Evolutionary conservation across 2,888 invertebrate genomes (phyloP).

Genomic region (Uloborus plumipes): DNA sequence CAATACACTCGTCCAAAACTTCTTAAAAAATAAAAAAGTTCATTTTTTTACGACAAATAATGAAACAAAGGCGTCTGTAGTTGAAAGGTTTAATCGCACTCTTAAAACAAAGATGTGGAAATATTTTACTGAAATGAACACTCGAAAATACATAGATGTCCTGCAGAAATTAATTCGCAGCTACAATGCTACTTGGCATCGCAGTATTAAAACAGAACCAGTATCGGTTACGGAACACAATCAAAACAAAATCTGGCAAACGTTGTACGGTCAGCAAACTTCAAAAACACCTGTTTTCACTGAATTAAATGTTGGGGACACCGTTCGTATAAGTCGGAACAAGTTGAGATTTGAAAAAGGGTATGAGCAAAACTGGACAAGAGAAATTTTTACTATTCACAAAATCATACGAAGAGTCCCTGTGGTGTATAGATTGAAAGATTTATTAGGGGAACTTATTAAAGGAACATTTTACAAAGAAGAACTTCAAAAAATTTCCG

Average conservation of each 20-base stretch:
- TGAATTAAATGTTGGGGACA: slow-evolving; percentile 38
- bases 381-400: slow-evolving; percentile 38
- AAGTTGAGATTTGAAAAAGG: slow-evolving; percentile 48
- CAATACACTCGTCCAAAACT: slow-evolving; percentile 55
- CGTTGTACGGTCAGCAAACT: slow-evolving; percentile 7
- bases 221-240: slow-evolving; percentile 10
- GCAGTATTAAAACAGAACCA: slow-evolving; percentile 28
- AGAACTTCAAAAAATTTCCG: slow-evolving; percentile 23
- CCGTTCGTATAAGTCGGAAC: slow-evolving; percentile 41
- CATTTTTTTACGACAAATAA: slow-evolving; percentile 67
- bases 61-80: slow-evolving; percentile 68
- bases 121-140: slow-evolving; percentile 32
- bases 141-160: slow-evolving; percentile 25
- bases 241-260: slow-evolving; percentile 16
- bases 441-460: slow-evolving; percentile 14
- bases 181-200: slow-evolving; percentile 47
- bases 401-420: neutral
- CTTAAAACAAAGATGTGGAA: slow-evolving; percentile 67
- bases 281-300: neutral
- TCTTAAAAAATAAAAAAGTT: slow-evolving; percentile 57
- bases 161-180: slow-evolving; percentile 28
- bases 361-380: slow-evolving; percentile 48
- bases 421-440: slow-evolving; percentile 39
- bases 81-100: slow-evolving; percentile 69
- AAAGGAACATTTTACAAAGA: slow-evolving; percentile 6